Percentiles rank a stretch among this genome's conserved stretches.
Evolutionary conservation across 2,113 vertebrate genomes (phyloP).

Genomic region (Alaudala cheleensis): DNA sequence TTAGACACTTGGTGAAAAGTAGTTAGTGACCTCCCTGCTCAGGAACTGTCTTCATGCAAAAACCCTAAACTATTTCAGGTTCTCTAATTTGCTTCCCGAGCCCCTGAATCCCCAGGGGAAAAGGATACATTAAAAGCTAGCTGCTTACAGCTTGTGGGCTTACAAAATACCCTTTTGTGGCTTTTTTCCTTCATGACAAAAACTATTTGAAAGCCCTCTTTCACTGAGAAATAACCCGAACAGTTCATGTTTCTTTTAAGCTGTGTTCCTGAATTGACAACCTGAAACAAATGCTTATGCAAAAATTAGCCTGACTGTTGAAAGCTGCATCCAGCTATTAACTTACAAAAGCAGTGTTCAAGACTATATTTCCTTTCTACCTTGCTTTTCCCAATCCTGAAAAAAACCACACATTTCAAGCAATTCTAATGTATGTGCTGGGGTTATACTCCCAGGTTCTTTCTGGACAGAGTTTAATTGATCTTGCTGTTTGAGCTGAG

Average conservation of each 20-base stretch:
- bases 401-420: neutral
- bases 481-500: neutral
- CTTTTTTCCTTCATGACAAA: neutral
- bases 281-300: neutral
- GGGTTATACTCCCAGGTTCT: neutral
- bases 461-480: neutral
- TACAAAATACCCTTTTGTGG: neutral
- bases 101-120: neutral
- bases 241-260: constrained; percentile 5
- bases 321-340: neutral
- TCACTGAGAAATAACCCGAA: constrained; percentile 8
- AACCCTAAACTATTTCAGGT: neutral
- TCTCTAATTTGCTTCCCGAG: neutral
- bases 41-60: neutral
- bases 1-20: neutral
- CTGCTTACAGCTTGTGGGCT: constrained; percentile 20
- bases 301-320: constrained; percentile 5
- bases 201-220: constrained; percentile 26
- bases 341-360: neutral
- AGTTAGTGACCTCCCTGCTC: neutral
- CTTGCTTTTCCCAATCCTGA: neutral
- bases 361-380: neutral
- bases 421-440: neutral
- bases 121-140: constrained; percentile 5
- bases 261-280: neutral